phyloP scores from a whole-genome alignment of 2,113 vertebrate species.

The Chloropsis cyanopogon region DNA sequence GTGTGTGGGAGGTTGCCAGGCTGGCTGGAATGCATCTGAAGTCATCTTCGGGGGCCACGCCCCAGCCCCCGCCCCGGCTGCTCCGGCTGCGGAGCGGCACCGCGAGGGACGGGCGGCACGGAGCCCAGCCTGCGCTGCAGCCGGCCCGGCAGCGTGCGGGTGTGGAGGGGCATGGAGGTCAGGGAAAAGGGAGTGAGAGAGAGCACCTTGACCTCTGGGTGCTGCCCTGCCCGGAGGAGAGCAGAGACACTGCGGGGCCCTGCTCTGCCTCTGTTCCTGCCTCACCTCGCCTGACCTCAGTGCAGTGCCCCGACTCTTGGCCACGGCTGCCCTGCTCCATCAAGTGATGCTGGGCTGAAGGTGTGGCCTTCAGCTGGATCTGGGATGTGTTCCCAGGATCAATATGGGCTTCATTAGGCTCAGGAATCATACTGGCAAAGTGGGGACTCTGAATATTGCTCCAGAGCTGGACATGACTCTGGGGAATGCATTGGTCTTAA shows the following conservation, averaged over 20 bases:
- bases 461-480: not conserved
- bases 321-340: rapidly evolving
- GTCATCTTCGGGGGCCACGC: conserved; percentile 72
- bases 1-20: conserved; percentile 79
- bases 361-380: not conserved
- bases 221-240: not conserved
- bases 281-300: not conserved
- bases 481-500: not conserved
- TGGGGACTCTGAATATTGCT: not conserved
- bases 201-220: not conserved
- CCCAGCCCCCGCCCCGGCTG: not conserved
- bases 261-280: not conserved
- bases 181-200: not conserved
- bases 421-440: not conserved
- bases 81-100: not conserved
- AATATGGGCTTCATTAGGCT: not conserved
- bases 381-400: not conserved
- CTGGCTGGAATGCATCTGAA: conserved; percentile 84
- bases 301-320: rapidly evolving
- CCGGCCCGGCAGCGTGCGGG: rapidly evolving
- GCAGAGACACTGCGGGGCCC: rapidly evolving
- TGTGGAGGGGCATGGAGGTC: not conserved
- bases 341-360: not conserved
- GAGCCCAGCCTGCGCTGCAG: not conserved
- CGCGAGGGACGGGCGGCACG: not conserved